Evolutionary conservation across 2,888 invertebrate species (phyloP).

Genomic region (Amitus sp.): DNA sequence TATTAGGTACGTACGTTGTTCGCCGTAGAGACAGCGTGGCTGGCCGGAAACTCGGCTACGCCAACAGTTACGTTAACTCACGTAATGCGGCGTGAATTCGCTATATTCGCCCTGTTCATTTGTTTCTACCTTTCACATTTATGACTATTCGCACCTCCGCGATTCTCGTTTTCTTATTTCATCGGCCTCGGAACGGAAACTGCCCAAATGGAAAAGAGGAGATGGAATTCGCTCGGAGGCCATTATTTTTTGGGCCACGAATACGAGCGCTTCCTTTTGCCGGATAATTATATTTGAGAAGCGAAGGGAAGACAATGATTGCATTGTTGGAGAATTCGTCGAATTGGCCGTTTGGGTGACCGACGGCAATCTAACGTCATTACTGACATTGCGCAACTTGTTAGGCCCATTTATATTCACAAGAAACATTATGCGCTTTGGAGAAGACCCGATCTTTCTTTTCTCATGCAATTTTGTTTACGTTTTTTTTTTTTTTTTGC

Average conservation of each 20-base stretch:
- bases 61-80: no score
- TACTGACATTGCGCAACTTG: slow-evolving; percentile 63
- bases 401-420: slow-evolving; percentile 65
- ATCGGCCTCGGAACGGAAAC: slow-evolving; percentile 20
- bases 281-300: background rate
- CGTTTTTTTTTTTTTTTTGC: slow-evolving; percentile 11
- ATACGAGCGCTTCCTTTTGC: background rate
- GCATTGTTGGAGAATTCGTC: slow-evolving; percentile 52
- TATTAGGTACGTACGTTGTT: no score
- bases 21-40: no score
- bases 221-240: background rate
- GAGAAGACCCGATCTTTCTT: slow-evolving; percentile 27
- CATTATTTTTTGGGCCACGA: background rate
- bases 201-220: background rate
- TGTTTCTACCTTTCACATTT: background rate
- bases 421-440: slow-evolving; percentile 31
- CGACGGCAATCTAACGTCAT: slow-evolving; percentile 62
- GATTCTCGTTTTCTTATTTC: background rate
- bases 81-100: no score
- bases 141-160: background rate
- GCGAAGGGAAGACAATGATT: slow-evolving; percentile 41
- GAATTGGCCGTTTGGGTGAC: slow-evolving; percentile 49
- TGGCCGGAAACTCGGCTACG: no score
- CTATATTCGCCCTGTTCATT: no score
- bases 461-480: slow-evolving; percentile 13